Evolutionary conservation across 1,140 invertebrate genomes (phyloP), one percentile per base, ranked within the genome.

Genomic region (Drosophila dunni): DNA sequence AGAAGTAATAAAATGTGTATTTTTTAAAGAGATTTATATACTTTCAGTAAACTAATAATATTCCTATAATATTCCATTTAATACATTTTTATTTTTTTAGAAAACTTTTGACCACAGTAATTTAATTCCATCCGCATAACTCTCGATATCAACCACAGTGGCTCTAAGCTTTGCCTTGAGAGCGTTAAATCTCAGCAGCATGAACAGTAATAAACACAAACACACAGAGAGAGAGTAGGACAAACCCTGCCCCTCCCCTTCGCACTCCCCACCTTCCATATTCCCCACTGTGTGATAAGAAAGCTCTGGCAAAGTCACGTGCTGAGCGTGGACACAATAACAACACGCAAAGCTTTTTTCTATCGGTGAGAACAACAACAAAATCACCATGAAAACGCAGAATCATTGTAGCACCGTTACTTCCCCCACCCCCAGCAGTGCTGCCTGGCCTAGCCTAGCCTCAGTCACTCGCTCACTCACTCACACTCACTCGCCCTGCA

Each of bases 311-410:
- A 44, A 36, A 71, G 84, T 88, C 85, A 89, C 85, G 84, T 89
- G 84, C 61, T 58, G 50, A 45, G 45, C 58, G 40, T 51, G 53
- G 45, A 45, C 11, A 48, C 62, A 73, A 73, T 56, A 77, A 77
- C 57, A 77, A 53, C 64, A 44, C 42, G 40, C 53, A 67, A 40
- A 84, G 76, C 80, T 80, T 79, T 79, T 42, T 42, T 40, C 20
- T 38, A 20, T 7, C 13, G 40, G 61, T 46, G 11, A 36, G 0
- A 50, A 8, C 15, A 71, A 71, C 51, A 75, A 77, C 64, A 65
- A 29, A 63, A 69, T 83, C 79, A 77, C 79, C 83, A 88, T 89
- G 84, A 81, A 75, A 88, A 90, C 84, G 84, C 84, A 88, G 84
- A 84, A 80, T 89, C 84, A 84, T 84, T 89, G 83, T 89, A 80